Conservation (phyloP, 1,140 invertebrate genomes). For the Drosophila equinoxialis region DNA sequence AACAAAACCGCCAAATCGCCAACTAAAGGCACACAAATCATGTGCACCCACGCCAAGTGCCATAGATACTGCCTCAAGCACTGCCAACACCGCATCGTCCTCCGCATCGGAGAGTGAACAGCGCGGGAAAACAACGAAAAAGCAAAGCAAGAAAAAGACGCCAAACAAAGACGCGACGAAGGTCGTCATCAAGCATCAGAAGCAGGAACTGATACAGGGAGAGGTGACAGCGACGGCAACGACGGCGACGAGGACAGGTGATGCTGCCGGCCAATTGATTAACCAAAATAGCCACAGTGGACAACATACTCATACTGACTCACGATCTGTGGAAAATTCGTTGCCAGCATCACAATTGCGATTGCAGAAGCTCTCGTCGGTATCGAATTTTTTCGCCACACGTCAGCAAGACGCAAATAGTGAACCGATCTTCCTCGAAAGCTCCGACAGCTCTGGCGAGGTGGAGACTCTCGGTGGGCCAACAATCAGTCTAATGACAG, state of each 20-base stretch:
- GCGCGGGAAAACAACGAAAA: conserved; percentile 52
- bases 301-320: conserved; percentile 41
- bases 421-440: conserved; percentile 80
- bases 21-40: conserved; percentile 62
- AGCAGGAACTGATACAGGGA: neutral
- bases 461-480: conserved; percentile 38
- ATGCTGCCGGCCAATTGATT: conserved; percentile 24
- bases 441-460: conserved; percentile 79
- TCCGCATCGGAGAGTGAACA: conserved; percentile 69
- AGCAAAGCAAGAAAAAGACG: conserved; percentile 62
- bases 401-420: conserved; percentile 81
- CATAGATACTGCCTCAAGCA: conserved; percentile 24
- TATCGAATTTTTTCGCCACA: conserved; percentile 81
- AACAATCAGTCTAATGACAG: conserved; percentile 58
- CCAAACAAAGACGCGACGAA: conserved; percentile 40
- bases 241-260: conserved; percentile 4
- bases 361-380: conserved; percentile 84
- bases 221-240: neutral
- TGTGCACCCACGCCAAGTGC: conserved; percentile 47
- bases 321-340: conserved; percentile 43
- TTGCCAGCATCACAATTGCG: conserved; percentile 83
- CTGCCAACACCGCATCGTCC: conserved; percentile 31
- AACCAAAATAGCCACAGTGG: conserved; percentile 30
- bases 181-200: conserved; percentile 8
- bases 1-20: conserved; percentile 9